Base-by-base conservation (phyloP, 2,113 vertebrate species). In the Hypomesus transpacificus region DNA sequence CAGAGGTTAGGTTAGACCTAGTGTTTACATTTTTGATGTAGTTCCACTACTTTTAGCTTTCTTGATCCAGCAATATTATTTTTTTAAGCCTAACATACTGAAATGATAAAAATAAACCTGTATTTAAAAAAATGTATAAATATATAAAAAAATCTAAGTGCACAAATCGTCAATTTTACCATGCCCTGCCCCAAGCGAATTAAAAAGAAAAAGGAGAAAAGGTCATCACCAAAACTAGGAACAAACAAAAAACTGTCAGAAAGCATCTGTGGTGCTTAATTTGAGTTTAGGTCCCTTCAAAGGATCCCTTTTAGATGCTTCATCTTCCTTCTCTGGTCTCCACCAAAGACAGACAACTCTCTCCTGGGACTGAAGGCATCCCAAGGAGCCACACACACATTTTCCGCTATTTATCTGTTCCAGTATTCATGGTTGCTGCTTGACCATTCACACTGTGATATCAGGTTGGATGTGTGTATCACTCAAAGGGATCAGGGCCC, bases 341-440 rank as follows among this genome's bases (percentile, higher is more conserved):
- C 1, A 24, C 28, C 63, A 66, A 84, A 82, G 83, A 85, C 82
- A 82, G 84, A 88, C 86, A 85, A 67, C 75, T 80, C 89, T 89
- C 90, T 89, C 90, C 81, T 85, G 91, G 89, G 91, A 91, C 87
- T 77, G 72, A 89, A 91, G 90, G 91, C 90, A 90, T 91, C 77
- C 88, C 87, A 74, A 81, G 73, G 75, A 86, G 83, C 81, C 85
- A 90, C 88, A 84, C 88, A 84, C 87, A 86, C 79, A 78, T 88
- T 89, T 90, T 89, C 87, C 82, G 86, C 90, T 87, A 85, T 86
- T 89, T 89, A 89, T 86, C 87, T 81, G 75, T 79, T 78, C 82
- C 87, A 81, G 86, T 86, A 87, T 90, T 84, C 70, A 86, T 89
- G 87, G 86, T 80, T 83, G 83, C 78, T 81, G 85, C 84, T 87